Percentiles rank a stretch among this genome's conserved stretches.
These are phyloP conservation scores for Euplagia quadripunctaria DNA, from an alignment of 2,888 invertebrate genomes.

Conservation along the genomic window DNA sequence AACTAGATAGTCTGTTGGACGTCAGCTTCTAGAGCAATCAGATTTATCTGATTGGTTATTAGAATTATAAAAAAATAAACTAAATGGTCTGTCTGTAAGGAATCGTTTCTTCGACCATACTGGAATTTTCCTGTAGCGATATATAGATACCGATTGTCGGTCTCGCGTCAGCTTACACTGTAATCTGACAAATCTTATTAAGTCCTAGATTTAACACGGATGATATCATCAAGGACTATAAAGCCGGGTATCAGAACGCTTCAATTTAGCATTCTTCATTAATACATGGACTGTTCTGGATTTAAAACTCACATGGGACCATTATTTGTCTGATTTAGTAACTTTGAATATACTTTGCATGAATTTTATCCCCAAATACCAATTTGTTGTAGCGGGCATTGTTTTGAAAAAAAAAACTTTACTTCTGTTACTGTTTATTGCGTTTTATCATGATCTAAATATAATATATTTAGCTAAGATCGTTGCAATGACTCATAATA, in stretches of 20 bases:
- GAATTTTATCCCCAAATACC: not conserved
- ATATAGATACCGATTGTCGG: not conserved
- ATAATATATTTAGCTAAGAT: not conserved
- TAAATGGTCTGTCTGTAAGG: not conserved
- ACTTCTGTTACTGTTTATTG: not conserved
- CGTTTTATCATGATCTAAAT: not conserved
- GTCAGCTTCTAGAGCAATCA: not conserved
- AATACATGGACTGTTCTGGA: not conserved
- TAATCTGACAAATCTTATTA: not conserved
- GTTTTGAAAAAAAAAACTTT: not conserved
- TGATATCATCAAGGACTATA: not conserved
- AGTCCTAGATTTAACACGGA: not conserved
- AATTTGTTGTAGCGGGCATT: not conserved
- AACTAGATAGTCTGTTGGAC: not conserved
- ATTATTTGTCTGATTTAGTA: not conserved
- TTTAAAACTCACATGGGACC: not conserved
- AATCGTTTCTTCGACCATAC: not conserved
- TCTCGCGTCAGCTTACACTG: not conserved
- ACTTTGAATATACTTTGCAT: too few relatives aligned
- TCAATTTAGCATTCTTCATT: not conserved
- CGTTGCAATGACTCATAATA: not conserved
- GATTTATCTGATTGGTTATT: not conserved
- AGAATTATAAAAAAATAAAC: not conserved
- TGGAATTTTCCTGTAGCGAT: not conserved
- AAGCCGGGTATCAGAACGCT: not conserved